A percentile compares a stretch with the other conserved stretches of the same genome.
These are phyloP conservation scores for Cylas formicarius DNA, from an alignment of 1,140 invertebrate species.

Conservation along the genomic window DNA sequence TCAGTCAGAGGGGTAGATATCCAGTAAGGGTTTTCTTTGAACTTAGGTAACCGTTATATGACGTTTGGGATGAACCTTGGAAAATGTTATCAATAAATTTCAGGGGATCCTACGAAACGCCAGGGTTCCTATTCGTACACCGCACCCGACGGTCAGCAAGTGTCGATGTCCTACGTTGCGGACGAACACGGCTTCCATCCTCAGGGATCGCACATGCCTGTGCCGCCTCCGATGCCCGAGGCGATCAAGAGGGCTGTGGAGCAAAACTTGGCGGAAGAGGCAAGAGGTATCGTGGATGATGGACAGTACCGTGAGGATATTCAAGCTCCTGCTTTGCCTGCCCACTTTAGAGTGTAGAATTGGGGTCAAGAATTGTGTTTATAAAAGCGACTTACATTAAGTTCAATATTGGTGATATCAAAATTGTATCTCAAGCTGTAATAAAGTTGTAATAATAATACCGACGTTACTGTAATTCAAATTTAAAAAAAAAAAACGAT, in stretches of 20 bases:
- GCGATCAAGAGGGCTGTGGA: slow-evolving; percentile 45
- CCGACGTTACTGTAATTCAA: too few relatives aligned
- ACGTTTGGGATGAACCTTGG: too few relatives aligned
- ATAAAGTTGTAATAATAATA: not conserved
- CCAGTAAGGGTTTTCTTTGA: too few relatives aligned
- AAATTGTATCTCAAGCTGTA: not conserved
- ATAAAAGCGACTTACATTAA: too few relatives aligned
- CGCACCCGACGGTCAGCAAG: slow-evolving; percentile 46
- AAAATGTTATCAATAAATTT: too few relatives aligned
- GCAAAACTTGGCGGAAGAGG: slow-evolving; percentile 39
- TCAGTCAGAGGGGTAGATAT: too few relatives aligned
- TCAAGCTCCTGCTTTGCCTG: slow-evolving; percentile 8
- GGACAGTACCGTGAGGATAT: slow-evolving; percentile 23
- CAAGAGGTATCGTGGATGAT: slow-evolving; percentile 28
- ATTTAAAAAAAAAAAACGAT: too few relatives aligned
- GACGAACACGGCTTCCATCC: slow-evolving; percentile 51
- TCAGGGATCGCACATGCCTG: slow-evolving; percentile 44
- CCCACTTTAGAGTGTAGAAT: slow-evolving; percentile 10
- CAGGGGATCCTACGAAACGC: slow-evolving; percentile 49
- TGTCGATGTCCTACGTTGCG: slow-evolving; percentile 49
- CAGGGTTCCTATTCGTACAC: slow-evolving; percentile 51
- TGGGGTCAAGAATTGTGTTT: too few relatives aligned
- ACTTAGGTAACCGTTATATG: too few relatives aligned
- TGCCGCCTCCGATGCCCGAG: slow-evolving; percentile 44
- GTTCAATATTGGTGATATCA: too few relatives aligned